Percentiles rank a stretch among this genome's conserved stretches.
These are phyloP conservation scores for Tethya wilhelma DNA, from an alignment of 37 sponge, comb jelly and placozoan species.

Conservation along the genomic window DNA sequence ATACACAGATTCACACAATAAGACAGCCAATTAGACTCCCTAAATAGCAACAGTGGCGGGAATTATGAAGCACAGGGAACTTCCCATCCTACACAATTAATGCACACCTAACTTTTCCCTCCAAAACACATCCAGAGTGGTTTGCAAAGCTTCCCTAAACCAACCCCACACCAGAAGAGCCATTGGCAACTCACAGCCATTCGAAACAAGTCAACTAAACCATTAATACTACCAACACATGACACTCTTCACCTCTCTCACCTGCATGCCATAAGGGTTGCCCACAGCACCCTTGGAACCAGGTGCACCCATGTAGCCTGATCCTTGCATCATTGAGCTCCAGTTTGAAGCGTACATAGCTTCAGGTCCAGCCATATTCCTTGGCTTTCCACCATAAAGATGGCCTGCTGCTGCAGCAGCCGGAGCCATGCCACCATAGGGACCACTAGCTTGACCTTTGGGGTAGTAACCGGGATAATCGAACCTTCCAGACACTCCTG, in stretches of 20 bases:
- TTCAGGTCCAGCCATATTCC: slow-evolving; percentile 24
- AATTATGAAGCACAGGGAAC: slow-evolving; percentile 33
- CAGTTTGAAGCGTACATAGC: slow-evolving; percentile 26
- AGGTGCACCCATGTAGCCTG: slow-evolving; percentile 15
- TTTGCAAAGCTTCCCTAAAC: neutral
- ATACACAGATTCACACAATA: neutral
- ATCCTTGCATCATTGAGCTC: slow-evolving; percentile 8
- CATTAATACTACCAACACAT: neutral
- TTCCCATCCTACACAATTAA: slow-evolving; percentile 10
- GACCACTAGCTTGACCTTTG: slow-evolving; percentile 41
- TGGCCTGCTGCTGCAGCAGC: neutral
- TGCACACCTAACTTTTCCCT: slow-evolving; percentile 35
- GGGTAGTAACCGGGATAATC: slow-evolving; percentile 34
- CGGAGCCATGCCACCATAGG: slow-evolving; percentile 11
- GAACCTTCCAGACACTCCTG: slow-evolving; percentile 22
- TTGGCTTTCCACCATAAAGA: slow-evolving; percentile 31
- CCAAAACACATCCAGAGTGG: neutral
- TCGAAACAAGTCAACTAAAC: neutral
- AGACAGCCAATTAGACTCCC: no score
- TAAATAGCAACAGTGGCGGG: slow-evolving; percentile 23
- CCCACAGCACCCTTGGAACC: neutral
- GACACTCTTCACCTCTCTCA: neutral
- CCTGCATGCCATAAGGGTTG: slow-evolving; percentile 35
- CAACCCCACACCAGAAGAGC: neutral
- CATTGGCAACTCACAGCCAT: neutral